Evolutionary conservation across 1,140 invertebrate genomes (phyloP), one percentile per base, ranked within the genome.

Genomic region (Ceratosolen fusciceps): DNA sequence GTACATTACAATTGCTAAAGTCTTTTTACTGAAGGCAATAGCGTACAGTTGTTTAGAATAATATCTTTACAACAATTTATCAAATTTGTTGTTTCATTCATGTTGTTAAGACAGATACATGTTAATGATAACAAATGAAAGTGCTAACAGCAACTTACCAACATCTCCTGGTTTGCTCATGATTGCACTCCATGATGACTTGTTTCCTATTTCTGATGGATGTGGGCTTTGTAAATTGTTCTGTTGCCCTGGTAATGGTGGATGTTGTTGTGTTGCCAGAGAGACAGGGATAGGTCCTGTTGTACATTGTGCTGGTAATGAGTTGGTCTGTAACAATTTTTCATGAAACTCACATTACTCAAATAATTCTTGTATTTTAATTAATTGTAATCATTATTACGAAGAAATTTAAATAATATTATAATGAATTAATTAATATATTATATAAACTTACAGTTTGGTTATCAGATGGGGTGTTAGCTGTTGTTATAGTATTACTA

Each of bases 161-260:
- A 84, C 86, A 81, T 91, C 90, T 87, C 90, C 90, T 84, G 90
- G 88, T 88, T 87, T 87, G 86, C 86, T 90, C 88, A 91, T 92
- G 82, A 92, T 91, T 77, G 90, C 90, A 81, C 91, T 92, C 92
- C 92, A 92, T 89, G 91, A 88, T 85, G 90, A 92, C 87, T 92
- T 92, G 89, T 88, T 90, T 80, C 86, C 88, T 83, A 83, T 62
- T 82, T 89, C 90, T 78, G 86, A 84, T 82, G 86, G 83, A 86
- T 89, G 88, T 80, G 85, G 81, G 82, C 86, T 67, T 74, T 88
- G 88, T 74, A 73, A 54, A 81, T 86, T 82, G 74, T 80, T 86
- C 58, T 84, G 88, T 83, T 89, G 88, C 77, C 87, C 87, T 86
- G 88, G 88, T 82, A 88, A 85, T 84, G 88, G 83, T 79, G 86